Base-by-base conservation (phyloP, 2,888 invertebrate genomes). In the Ethmia dodecea region DNA sequence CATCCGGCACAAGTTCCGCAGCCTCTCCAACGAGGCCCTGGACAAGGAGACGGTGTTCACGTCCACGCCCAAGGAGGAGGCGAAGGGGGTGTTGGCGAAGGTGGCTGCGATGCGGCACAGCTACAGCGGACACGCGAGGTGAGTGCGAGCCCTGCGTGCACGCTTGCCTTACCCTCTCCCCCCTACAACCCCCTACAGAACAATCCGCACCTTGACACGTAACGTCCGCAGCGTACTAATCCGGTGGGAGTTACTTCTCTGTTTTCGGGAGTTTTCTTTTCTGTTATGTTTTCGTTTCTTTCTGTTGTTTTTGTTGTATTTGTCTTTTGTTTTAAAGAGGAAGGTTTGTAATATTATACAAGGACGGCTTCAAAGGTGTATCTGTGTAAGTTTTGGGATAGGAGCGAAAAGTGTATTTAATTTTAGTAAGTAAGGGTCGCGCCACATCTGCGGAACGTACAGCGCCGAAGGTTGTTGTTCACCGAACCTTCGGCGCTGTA, bases 51-150 rank as follows among this genome's bases (percentile, higher is more conserved):
- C 48, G 30, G 45, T 53, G 28, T 34, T 47, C 28, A 72, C 80
- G 13, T 78, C 80, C 13, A 78, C 79, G 38, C 78, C 79, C 16
- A 69, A 71, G 46, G 60, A 53, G 28, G 24, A 15, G 10, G 35
- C 45, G 28, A 45, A 42, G 35, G 47, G 49, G 39, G 40, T 44
- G 39, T 52, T 48, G 44, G 43, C 48, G 37, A 40, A 43, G 42
- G 44, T 36, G 38, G 36, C 40, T 33, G 47, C 64, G 31, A 56
- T 66, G 44, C 64, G 79, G 34, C 79, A 76, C 73, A 72, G 75
- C 64, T 75, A 78, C 69, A 61, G 74, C 40, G 74, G 66, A 36
- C 62, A 60, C 54, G 62, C 58, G 55, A 77, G 73, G 83, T 77
- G 62, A 73, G 67, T 68, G 58, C 43, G 12, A 22, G 22, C n/a